Conservation (phyloP, 2,797 vertebrate genomes). For the Naso thynnoides region DNA sequence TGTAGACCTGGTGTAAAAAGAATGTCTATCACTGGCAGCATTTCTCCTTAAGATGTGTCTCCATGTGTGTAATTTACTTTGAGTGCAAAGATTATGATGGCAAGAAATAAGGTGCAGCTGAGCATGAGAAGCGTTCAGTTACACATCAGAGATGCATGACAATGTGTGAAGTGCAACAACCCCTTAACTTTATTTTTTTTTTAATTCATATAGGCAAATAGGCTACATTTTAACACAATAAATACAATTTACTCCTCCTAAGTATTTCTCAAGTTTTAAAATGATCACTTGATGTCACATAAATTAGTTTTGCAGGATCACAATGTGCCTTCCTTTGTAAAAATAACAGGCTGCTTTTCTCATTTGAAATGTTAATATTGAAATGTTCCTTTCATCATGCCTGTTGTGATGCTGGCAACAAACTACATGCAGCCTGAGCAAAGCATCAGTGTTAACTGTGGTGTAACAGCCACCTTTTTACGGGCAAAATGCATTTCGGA, state of each 20-base stretch:
- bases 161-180: conserved; percentile 1
- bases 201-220: not conserved
- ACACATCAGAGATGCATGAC: conserved; percentile 6
- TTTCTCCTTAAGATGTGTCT: conserved; percentile 10
- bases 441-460: not conserved
- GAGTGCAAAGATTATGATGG: not conserved
- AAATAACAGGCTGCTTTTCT: not conserved
- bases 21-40: conserved; percentile 20
- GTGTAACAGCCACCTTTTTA: not conserved
- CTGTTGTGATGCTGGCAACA: not conserved
- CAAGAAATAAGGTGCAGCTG: conserved; percentile 32
- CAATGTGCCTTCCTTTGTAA: not conserved
- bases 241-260: not conserved
- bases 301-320: not conserved
- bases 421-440: not conserved
- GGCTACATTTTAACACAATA: not conserved
- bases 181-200: not conserved
- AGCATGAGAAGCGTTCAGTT: conserved; percentile 14
- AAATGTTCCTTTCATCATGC: not conserved
- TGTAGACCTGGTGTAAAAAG: not conserved
- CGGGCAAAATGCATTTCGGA: conserved; percentile 17
- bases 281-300: not conserved
- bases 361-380: not conserved
- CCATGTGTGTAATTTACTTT: conserved; percentile 19
- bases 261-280: not conserved